phyloP scores from a whole-genome alignment of 1,140 invertebrate species.

The Zaprionus camerounensis region DNA sequence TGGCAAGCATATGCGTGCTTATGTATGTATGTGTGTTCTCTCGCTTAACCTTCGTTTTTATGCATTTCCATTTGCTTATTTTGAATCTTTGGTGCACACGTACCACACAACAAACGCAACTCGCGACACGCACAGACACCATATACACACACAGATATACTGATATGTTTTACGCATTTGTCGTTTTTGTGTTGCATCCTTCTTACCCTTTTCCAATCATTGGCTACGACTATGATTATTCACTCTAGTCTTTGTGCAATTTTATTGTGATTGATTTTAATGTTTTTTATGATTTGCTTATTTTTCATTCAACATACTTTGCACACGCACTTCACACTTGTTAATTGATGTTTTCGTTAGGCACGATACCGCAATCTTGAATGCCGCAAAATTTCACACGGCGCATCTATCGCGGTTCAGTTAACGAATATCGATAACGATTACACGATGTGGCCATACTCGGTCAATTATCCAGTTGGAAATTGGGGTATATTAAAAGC shows the following conservation, averaged over 20 bases:
- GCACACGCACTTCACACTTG: constrained; percentile 23
- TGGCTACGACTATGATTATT: neutral
- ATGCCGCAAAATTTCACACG: constrained; percentile 35
- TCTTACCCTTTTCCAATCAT: constrained; percentile 10
- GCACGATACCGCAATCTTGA: constrained; percentile 35
- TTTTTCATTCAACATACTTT: neutral
- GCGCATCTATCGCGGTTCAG: constrained; percentile 8
- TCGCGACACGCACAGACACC: neutral
- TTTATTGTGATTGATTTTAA: constrained; percentile 12
- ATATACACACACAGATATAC: neutral
- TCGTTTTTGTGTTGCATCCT: constrained; percentile 2
- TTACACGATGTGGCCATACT: neutral
- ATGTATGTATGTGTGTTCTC: constrained; percentile 21
- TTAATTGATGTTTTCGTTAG: constrained; percentile 27
- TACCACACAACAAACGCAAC: constrained; percentile 5
- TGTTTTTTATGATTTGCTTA: neutral
- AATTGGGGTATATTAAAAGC: neutral
- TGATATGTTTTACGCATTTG: constrained; percentile 3
- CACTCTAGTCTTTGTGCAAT: neutral
- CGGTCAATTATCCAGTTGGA: neutral
- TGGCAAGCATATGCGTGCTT: neutral
- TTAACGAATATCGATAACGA: constrained; percentile 18
- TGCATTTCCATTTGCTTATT: constrained; percentile 30
- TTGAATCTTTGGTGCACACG: constrained; percentile 34
- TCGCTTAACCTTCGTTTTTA: constrained; percentile 38